These are phyloP conservation scores for Stigmatopora argus DNA, from an alignment of 2,113 vertebrate species.

Conservation along the genomic window DNA sequence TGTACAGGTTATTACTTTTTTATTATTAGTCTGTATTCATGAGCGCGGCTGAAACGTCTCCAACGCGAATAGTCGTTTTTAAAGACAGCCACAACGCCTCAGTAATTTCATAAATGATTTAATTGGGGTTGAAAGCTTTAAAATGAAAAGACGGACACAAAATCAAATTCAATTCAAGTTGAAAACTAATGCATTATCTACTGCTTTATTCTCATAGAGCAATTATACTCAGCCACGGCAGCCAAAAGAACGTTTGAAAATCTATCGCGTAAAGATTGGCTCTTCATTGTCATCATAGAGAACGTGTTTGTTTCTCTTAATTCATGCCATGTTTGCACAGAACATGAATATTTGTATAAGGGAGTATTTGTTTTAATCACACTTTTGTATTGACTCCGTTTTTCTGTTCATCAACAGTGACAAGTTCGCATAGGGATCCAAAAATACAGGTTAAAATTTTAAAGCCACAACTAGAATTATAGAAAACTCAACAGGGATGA, in stretches of 20 bases:
- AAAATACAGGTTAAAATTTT: too few species aligned
- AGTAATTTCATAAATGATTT: conserved; percentile 28
- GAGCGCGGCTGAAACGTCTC: conserved; percentile 30
- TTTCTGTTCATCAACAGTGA: not conserved
- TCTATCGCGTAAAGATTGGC: not conserved
- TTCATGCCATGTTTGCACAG: not conserved
- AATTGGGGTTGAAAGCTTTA: conserved; percentile 6
- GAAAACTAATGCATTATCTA: not conserved
- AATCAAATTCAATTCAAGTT: not conserved
- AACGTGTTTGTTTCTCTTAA: not conserved
- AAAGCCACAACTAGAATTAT: too few species aligned
- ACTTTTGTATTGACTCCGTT: not conserved
- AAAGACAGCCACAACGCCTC: not conserved
- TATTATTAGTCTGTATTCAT: conserved; percentile 45
- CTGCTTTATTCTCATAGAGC: not conserved
- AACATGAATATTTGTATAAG: too few species aligned
- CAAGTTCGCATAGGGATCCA: too few species aligned
- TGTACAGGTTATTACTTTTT: conserved; percentile 25
- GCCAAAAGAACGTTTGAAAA: not conserved
- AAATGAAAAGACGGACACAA: not conserved
- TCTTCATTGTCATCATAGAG: not conserved
- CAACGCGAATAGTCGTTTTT: conserved; percentile 9
- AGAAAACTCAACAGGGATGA: too few species aligned
- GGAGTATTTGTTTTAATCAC: not conserved
- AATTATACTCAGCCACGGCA: not conserved